phyloP scores from a whole-genome alignment of 2,888 invertebrate genomes.

The Chloroclystis v-ata region DNA sequence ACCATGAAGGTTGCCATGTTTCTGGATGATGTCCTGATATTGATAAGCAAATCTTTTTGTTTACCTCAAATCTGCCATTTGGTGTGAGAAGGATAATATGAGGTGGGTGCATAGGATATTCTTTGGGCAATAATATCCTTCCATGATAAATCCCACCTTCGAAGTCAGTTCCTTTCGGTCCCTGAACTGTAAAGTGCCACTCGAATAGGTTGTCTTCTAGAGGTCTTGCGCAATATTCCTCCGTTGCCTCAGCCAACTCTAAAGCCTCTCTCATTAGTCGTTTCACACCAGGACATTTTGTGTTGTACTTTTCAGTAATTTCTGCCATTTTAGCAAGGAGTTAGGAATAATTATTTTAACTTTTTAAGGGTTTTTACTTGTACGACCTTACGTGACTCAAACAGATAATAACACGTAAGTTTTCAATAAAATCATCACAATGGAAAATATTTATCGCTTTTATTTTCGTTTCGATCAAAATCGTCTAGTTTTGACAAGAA shows the following conservation, averaged over 20 bases:
- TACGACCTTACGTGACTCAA: conserved; percentile 11
- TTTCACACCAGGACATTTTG: conserved; percentile 88
- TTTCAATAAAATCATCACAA: conserved; percentile 34
- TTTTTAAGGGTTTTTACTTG: not conserved
- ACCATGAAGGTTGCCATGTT: conserved; percentile 98
- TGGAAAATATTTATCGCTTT: not conserved
- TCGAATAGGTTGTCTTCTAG: conserved; percentile 97
- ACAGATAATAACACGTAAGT: conserved; percentile 44
- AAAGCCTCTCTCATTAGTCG: conserved; percentile 94
- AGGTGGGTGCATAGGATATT: conserved; percentile 98
- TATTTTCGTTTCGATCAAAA: not conserved
- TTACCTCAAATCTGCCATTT: conserved; percentile 94
- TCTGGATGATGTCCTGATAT: conserved; percentile 98
- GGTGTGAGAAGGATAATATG: conserved; percentile 95
- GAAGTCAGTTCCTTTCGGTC: conserved; percentile 92
- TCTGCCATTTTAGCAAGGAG: conserved; percentile 51
- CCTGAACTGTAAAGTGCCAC: conserved; percentile 97
- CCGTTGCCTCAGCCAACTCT: conserved; percentile 91
- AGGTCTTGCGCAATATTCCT: conserved; percentile 93
- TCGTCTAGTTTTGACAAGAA: not conserved
- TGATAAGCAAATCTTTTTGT: conserved; percentile 96
- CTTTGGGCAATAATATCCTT: conserved; percentile 91
- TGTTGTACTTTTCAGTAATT: conserved; percentile 71
- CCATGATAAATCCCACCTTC: conserved; percentile 95
- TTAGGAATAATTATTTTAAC: not conserved